phyloP scores from a whole-genome alignment of 2,888 invertebrate genomes.

The Pterobdella sp. region DNA sequence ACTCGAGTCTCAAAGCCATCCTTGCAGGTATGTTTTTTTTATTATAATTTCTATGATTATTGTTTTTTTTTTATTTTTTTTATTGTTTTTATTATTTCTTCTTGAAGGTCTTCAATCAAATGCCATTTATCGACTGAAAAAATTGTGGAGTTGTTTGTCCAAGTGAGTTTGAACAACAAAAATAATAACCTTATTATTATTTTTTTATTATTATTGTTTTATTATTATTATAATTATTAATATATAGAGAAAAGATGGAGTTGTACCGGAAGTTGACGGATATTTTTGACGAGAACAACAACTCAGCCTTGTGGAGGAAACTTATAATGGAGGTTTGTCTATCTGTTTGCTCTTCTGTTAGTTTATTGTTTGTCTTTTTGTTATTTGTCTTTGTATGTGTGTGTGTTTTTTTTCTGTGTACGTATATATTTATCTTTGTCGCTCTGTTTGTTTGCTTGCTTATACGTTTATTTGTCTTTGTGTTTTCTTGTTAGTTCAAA shows the following conservation, averaged over 20 bases:
- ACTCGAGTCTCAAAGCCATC: conserved; percentile 95
- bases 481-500: too few relatives aligned
- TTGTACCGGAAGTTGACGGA: conserved; percentile 86
- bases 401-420: not conserved
- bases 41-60: too few relatives aligned
- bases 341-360: not conserved
- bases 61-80: too few relatives aligned
- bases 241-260: conserved; percentile 61
- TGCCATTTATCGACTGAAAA: conserved; percentile 82
- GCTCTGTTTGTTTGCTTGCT: too few relatives aligned
- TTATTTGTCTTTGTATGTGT: not conserved
- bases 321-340: conserved; percentile 29
- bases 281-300: conserved; percentile 95
- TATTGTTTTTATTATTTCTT: too few relatives aligned
- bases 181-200: not conserved
- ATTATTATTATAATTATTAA: not conserved
- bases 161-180: conserved; percentile 57
- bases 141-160: conserved; percentile 79
- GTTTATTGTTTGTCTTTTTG: not conserved
- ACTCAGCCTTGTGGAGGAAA: conserved; percentile 73
- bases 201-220: not conserved
- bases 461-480: too few relatives aligned
- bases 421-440: too few relatives aligned
- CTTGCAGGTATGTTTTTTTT: too few relatives aligned
- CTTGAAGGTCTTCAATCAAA: conserved; percentile 87